These are phyloP conservation scores for Eurois occulta DNA, from an alignment of 2,888 invertebrate species.

Conservation along the genomic window DNA sequence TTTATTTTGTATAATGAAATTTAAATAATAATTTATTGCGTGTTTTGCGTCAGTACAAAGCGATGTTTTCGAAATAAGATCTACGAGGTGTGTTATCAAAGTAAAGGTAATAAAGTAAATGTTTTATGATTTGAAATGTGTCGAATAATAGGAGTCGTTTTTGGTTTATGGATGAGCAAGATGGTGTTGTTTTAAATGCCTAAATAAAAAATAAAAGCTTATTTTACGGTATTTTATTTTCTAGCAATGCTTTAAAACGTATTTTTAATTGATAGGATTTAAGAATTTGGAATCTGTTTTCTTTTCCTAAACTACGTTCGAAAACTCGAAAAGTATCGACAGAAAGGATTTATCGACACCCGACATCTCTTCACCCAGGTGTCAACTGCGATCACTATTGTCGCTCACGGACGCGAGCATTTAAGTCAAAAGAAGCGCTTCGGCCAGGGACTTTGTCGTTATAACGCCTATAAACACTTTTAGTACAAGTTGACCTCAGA, in stretches of 20 bases:
- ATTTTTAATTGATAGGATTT: not conserved
- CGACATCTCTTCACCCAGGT: slow-evolving; percentile 83
- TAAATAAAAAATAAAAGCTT: no score
- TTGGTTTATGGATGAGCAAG: not conserved
- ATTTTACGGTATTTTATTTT: not conserved
- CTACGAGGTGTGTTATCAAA: slow-evolving; percentile 52
- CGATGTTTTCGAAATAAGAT: slow-evolving; percentile 54
- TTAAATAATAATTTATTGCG: slow-evolving; percentile 64
- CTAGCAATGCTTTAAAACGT: not conserved
- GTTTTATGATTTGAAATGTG: slow-evolving; percentile 32
- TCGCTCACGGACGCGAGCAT: slow-evolving; percentile 85
- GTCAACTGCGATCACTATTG: slow-evolving; percentile 87
- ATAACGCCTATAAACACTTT: slow-evolving; percentile 78
- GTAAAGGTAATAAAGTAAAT: slow-evolving; percentile 27
- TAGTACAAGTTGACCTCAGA: slow-evolving; percentile 72
- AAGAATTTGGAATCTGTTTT: not conserved
- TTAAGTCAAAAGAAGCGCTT: slow-evolving; percentile 87
- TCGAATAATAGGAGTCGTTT: slow-evolving; percentile 21
- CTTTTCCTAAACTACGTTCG: not conserved
- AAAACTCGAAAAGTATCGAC: slow-evolving; percentile 51
- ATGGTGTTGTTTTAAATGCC: not conserved
- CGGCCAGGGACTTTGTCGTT: slow-evolving; percentile 83
- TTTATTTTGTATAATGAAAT: slow-evolving; percentile 59
- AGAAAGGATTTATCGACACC: slow-evolving; percentile 48
- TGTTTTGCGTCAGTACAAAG: slow-evolving; percentile 54